A percentile compares a stretch with the other conserved stretches of the same genome.
Evolutionary conservation across 2,113 vertebrate genomes (phyloP).

Genomic region (Pogonocichla stellata): DNA sequence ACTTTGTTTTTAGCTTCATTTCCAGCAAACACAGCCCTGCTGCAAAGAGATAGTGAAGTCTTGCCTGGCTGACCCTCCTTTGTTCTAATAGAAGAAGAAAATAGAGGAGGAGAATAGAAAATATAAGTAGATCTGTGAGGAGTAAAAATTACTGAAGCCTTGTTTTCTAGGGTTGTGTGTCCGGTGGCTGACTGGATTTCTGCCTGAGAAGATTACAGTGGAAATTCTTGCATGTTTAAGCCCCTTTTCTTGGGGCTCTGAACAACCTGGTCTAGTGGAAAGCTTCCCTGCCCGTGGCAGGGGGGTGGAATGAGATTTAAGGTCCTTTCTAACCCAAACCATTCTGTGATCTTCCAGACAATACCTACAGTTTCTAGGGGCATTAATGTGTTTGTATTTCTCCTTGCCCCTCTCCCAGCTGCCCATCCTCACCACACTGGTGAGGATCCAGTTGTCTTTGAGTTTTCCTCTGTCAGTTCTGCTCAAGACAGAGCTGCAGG

Average conservation of each 20-base stretch:
- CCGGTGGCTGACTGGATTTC: background rate
- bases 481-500: background rate
- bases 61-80: background rate
- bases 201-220: background rate
- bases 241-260: background rate
- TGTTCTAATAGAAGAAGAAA: background rate
- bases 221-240: background rate
- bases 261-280: background rate
- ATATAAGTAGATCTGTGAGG: background rate
- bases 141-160: background rate
- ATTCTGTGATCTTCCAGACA: background rate
- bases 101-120: background rate
- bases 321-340: background rate
- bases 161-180: background rate
- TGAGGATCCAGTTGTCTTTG: background rate
- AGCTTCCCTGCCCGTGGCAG: background rate
- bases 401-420: background rate
- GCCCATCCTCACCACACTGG: background rate
- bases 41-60: background rate
- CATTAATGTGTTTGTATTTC: rapidly evolving
- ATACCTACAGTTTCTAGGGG: background rate
- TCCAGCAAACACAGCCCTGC: background rate
- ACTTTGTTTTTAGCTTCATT: background rate
- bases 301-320: background rate
- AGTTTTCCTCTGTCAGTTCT: background rate